phyloP scores from a whole-genome alignment of 2,797 vertebrate genomes.

The Remorina albescens region DNA sequence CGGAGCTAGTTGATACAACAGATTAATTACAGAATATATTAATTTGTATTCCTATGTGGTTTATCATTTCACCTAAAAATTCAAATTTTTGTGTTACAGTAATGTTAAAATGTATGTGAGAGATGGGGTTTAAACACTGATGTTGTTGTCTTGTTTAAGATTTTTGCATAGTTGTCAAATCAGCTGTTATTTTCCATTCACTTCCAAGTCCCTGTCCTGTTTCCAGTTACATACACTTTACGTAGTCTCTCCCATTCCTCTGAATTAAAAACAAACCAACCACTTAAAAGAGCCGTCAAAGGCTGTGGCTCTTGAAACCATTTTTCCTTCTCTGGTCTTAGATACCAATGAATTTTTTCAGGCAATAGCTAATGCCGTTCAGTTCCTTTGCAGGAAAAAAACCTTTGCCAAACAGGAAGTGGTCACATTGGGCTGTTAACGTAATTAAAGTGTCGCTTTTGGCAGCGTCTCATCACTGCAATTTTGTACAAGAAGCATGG shows the following conservation, averaged over 20 bases:
- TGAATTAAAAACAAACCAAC: slow-evolving; percentile 17
- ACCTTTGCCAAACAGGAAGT: slow-evolving; percentile 65
- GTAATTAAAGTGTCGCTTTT: slow-evolving; percentile 62
- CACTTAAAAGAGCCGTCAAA: slow-evolving; percentile 26
- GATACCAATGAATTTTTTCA: slow-evolving; percentile 20
- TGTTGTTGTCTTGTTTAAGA: neutral
- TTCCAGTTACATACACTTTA: slow-evolving; percentile 13
- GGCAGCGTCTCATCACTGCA: slow-evolving; percentile 44
- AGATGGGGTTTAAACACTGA: slow-evolving; percentile 1
- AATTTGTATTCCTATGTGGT: slow-evolving; percentile 18
- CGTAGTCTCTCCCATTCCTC: slow-evolving; percentile 15
- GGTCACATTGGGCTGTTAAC: slow-evolving; percentile 60
- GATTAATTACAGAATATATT: slow-evolving; percentile 38
- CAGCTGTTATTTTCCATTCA: slow-evolving; percentile 4
- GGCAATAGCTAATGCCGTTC: slow-evolving; percentile 52
- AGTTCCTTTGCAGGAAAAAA: slow-evolving; percentile 65
- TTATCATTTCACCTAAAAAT: slow-evolving; percentile 34
- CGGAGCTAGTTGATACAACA: slow-evolving; percentile 14
- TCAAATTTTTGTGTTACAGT: slow-evolving; percentile 5
- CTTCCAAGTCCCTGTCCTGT: neutral
- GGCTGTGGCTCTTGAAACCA: slow-evolving; percentile 4
- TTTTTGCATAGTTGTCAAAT: slow-evolving; percentile 4
- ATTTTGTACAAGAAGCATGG: slow-evolving; percentile 38
- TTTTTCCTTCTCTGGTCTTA: slow-evolving; percentile 9
- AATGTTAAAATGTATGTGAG: slow-evolving; percentile 5